Base-by-base conservation (phyloP, 2,113 vertebrate species). In the Tachysurus vachellii region DNA sequence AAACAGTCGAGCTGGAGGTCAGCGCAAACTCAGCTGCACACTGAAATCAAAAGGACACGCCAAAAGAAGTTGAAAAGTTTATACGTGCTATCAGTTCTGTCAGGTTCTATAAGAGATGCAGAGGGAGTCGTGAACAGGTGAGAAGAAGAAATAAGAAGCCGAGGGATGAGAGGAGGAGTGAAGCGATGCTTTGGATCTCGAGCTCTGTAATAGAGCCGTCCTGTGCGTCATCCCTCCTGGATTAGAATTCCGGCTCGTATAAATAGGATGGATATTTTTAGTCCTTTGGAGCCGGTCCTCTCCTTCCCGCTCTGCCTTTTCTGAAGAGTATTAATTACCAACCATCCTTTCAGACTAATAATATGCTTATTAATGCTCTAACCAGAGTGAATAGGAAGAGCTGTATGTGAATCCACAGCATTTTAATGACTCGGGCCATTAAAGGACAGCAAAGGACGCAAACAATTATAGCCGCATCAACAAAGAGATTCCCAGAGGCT, bases 291-390 rank as follows among this genome's bases (percentile, higher is more conserved):
- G 80, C 53, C 87, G 53, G 83, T 87, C 56, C 80, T 82, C 81
- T 84, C 80, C 42, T 77, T 71, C 71, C 68, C 77, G 64, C 83
- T 68, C 68, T 62, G 80, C 82, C 71, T 86, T 82, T 79, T 21
- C 76, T 89, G 89, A 90, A 88, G 47, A 82, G 87, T 88, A 93
- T 93, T 93, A 91, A 94, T 94, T 93, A 92, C 89, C 80, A 81
- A 68, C 86, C 87, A 62, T 91, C 91, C 71, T n/a, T 87, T 92
- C 88, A 89, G 87, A 88, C 90, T 91, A 92, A 93, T 92, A 93
- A 92, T 91, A 93, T 71, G 83, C 87, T 80, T 88, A 88, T 86
- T 90, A 90, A 89, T 87, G 86, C 85, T 84, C 77, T 80, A 61
- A 68, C 53, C 81, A 64, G 79, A 86, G 56, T 36, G 16, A 36